Evolutionary conservation across 2,113 vertebrate species (phyloP).

Genomic region (Pteruthius melanotis): DNA sequence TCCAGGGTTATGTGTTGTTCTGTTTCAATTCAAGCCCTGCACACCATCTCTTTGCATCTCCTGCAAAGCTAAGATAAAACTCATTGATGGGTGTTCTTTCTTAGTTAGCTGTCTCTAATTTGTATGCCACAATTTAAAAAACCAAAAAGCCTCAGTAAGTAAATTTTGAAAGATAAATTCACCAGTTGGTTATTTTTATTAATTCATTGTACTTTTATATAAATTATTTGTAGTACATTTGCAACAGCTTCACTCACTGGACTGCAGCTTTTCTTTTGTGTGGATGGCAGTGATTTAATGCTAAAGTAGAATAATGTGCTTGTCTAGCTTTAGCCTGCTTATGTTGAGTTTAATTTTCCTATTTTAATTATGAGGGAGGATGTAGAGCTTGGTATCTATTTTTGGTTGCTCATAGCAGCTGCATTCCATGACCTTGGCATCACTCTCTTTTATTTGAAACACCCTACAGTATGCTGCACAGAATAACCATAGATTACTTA

Average conservation of each 20-base stretch:
- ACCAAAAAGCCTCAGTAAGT: accelerated
- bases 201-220: not conserved
- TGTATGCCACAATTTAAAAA: not conserved
- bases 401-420: slow-evolving; percentile 38
- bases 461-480: not conserved
- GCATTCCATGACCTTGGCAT: slow-evolving; percentile 45
- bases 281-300: not conserved
- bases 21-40: not conserved
- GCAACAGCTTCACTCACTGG: not conserved
- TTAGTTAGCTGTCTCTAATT: not conserved
- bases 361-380: slow-evolving; percentile 35
- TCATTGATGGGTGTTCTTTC: not conserved
- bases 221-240: not conserved
- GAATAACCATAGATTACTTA: not conserved
- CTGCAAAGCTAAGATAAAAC: not conserved
- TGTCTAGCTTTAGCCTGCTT: not conserved
- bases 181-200: not conserved
- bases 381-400: slow-evolving; percentile 47
- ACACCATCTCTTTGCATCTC: not conserved
- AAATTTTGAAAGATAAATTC: not conserved
- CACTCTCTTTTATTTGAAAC: slow-evolving; percentile 1
- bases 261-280: not conserved
- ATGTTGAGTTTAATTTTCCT: slow-evolving; percentile 16
- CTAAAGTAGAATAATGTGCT: not conserved
- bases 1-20: not conserved